Evolutionary conservation across 2,888 invertebrate genomes (phyloP), one percentile per base, ranked within the genome.

Genomic region (Pseudolycoriella hygida): DNA sequence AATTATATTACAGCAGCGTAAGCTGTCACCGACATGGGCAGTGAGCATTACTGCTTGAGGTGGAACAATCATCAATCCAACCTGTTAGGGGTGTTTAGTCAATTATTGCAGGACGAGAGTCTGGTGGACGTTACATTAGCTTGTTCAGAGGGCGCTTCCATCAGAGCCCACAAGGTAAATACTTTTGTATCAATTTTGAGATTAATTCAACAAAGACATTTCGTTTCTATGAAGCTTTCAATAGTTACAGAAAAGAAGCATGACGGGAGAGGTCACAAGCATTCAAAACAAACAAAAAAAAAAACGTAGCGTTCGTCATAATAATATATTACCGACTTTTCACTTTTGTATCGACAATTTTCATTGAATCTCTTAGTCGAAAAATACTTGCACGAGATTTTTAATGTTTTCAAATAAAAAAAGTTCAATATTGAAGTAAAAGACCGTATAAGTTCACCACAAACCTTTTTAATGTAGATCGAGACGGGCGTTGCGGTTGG

Each of bases 21-120:
- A 78, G 79, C 80, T 81, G 79, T 80, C 81, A 80, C 79, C 85
- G 86, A 85, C 82, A 86, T 87, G 86, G 87, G 87, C 82, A 88
- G 88, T 87, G 88, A 90, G 84, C 89, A 89, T 76, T 90, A 89
- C 80, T 89, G 89, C 79, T 82, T 90, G 77, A 87, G 89, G 84
- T 90, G 89, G 89, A 90, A 89, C 80, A 89, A 90, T 86, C 89
- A 90, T 86, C 88, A 88, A 80, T 87, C 85, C 79, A 90, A 90
- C 80, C 81, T 90, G 77, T 80, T 90, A 77, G 88, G 87, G 73
- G 88, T 89, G 70, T 90, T 90, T 78, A 88, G 87, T 77, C 88
- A 88, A 77, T 80, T 90, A 73, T 76, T 89, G 67, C 85, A 87
- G 74, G 87, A 88, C 80, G 88, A 89, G 74, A 85, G 86, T 72